These are phyloP conservation scores for Zaprionus camerounensis DNA, from an alignment of 1,140 invertebrate species.

Conservation along the genomic window DNA sequence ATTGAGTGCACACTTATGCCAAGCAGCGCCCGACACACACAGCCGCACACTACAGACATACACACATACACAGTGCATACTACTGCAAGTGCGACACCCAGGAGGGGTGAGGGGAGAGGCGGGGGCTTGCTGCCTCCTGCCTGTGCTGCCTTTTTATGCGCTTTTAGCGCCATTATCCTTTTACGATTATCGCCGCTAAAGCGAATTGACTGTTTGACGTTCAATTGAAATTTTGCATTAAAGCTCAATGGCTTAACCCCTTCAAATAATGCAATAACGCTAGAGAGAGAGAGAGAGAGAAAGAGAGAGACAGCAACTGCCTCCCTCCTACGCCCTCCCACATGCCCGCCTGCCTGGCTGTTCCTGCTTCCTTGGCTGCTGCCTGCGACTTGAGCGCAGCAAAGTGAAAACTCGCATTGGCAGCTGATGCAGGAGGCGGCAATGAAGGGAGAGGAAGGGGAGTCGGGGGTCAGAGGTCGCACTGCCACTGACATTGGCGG, in stretches of 20 bases:
- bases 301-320: neutral
- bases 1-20: constrained; percentile 79
- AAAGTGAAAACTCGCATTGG: constrained; percentile 7
- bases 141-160: constrained; percentile 72
- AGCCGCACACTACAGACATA: neutral
- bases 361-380: neutral
- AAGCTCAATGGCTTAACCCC: constrained; percentile 82
- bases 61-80: neutral
- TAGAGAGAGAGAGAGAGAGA: neutral
- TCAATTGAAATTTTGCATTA: constrained; percentile 83
- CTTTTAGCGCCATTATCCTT: constrained; percentile 82
- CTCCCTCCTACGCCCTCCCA: no score
- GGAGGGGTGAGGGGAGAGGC: neutral
- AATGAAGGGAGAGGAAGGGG: neutral
- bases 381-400: constrained; percentile 1
- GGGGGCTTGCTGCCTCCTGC: constrained; percentile 8
- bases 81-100: neutral
- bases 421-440: neutral
- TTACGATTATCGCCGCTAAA: constrained; percentile 81
- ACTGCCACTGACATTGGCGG: constrained; percentile 47
- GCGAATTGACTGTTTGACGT: constrained; percentile 83
- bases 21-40: constrained; percentile 36
- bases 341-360: neutral
- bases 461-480: neutral
- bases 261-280: constrained; percentile 79